Conservation (phyloP, 1,140 invertebrate genomes). For the Delia radicum region DNA sequence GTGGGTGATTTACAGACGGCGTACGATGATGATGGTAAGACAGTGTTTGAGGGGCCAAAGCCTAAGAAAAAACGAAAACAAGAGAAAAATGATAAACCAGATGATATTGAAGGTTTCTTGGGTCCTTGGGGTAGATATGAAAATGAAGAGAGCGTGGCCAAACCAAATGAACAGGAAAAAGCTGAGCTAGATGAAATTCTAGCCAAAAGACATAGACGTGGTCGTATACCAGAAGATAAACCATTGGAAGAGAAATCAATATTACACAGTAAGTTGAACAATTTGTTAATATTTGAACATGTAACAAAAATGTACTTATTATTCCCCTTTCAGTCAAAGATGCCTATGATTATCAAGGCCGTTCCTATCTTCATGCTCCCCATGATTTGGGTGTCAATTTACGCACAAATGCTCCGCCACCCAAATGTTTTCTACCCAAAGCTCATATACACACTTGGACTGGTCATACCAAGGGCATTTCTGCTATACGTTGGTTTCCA, state of each 20-base stretch:
- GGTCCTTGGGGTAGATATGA: slow-evolving; percentile 96
- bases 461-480: slow-evolving; percentile 96
- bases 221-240: slow-evolving; percentile 81
- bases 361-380: slow-evolving; percentile 91
- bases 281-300: not conserved
- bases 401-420: slow-evolving; percentile 86
- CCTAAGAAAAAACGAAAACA: slow-evolving; percentile 86
- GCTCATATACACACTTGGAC: slow-evolving; percentile 95
- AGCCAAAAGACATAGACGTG: slow-evolving; percentile 85
- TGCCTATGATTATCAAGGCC: slow-evolving; percentile 92
- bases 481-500: slow-evolving; percentile 95
- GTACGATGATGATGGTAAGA: slow-evolving; percentile 70
- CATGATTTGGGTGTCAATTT: slow-evolving; percentile 96
- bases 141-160: slow-evolving; percentile 85
- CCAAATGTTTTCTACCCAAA: slow-evolving; percentile 97
- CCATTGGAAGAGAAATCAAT: slow-evolving; percentile 92
- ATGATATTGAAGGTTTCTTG: slow-evolving; percentile 91
- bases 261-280: slow-evolving; percentile 84
- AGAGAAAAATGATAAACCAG: slow-evolving; percentile 84
- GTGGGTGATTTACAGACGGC: slow-evolving; percentile 67
- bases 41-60: slow-evolving; percentile 84
- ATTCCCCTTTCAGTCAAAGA: slow-evolving; percentile 78
- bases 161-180: slow-evolving; percentile 89
- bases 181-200: slow-evolving; percentile 92
- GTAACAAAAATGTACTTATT: slow-evolving; percentile 18